Percentiles rank a stretch among this genome's conserved stretches.
These are phyloP conservation scores for Montipora sp. DNA, from an alignment of 64 coral and sea anemone genomes.

Conservation along the genomic window DNA sequence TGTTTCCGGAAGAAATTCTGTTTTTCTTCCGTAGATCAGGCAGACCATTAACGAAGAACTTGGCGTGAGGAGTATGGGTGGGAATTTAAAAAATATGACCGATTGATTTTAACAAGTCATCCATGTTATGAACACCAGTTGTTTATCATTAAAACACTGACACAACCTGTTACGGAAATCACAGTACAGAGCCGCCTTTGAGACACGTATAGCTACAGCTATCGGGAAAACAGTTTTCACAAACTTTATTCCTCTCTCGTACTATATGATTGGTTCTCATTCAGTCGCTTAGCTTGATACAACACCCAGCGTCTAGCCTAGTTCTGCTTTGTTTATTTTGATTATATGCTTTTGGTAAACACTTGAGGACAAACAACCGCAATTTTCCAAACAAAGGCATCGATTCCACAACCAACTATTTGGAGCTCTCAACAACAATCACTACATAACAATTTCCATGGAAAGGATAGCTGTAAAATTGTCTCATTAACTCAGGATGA, in stretches of 20 bases:
- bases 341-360: neutral
- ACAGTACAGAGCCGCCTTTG: neutral
- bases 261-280: neutral
- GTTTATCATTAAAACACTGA: constrained; percentile 48
- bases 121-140: constrained; percentile 11
- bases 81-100: neutral
- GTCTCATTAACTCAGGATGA: too few species aligned
- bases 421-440: too few species aligned
- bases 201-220: neutral
- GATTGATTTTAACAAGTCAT: constrained; percentile 18
- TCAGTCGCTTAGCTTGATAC: neutral
- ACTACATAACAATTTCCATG: too few species aligned
- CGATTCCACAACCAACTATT: neutral
- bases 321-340: constrained; percentile 1
- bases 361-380: neutral
- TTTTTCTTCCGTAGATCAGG: too few species aligned
- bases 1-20: too few species aligned
- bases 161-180: constrained; percentile 22
- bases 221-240: neutral
- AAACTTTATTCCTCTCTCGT: neutral
- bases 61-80: neutral
- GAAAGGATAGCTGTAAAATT: too few species aligned
- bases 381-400: constrained; percentile 3
- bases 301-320: neutral
- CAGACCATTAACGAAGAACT: neutral